phyloP scores from a whole-genome alignment of 2,888 invertebrate species.

The Plebejus anna region DNA sequence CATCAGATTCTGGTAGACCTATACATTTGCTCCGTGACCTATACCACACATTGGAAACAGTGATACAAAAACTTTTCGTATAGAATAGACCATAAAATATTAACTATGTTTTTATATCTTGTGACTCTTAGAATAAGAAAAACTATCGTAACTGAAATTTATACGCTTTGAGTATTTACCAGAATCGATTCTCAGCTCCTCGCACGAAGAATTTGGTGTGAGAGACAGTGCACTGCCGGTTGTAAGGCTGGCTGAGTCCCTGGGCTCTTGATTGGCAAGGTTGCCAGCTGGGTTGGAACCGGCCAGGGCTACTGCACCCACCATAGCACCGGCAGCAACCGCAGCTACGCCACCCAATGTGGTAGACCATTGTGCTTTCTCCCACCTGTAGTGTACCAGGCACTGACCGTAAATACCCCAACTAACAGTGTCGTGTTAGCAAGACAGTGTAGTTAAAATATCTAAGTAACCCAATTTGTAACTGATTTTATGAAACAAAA shows the following conservation, averaged over 20 bases:
- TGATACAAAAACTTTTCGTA: not conserved
- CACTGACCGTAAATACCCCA: not conserved
- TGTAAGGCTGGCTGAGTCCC: slow-evolving; percentile 76
- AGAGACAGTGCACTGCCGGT: slow-evolving; percentile 82
- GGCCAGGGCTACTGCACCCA: slow-evolving; percentile 72
- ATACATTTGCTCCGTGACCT: no score
- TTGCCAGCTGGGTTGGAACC: slow-evolving; percentile 70
- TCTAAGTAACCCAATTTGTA: no score
- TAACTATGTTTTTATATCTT: no score
- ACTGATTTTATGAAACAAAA: no score
- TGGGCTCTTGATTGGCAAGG: slow-evolving; percentile 68
- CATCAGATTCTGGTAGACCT: no score
- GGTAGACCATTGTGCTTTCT: slow-evolving; percentile 82
- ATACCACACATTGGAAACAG: no score
- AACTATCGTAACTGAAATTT: not conserved
- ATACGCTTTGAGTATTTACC: slow-evolving; percentile 43
- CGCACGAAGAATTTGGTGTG: slow-evolving; percentile 87
- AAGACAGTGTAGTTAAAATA: no score
- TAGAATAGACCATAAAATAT: no score
- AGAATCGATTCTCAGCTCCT: slow-evolving; percentile 79
- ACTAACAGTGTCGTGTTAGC: not conserved
- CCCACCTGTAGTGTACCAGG: slow-evolving; percentile 80
- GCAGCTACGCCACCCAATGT: slow-evolving; percentile 69
- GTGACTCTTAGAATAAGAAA: no score
- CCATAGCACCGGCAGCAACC: slow-evolving; percentile 66